Base-by-base conservation (phyloP, 35 echinoderm and acorn worm species). In the Lytechinus variegatus region DNA sequence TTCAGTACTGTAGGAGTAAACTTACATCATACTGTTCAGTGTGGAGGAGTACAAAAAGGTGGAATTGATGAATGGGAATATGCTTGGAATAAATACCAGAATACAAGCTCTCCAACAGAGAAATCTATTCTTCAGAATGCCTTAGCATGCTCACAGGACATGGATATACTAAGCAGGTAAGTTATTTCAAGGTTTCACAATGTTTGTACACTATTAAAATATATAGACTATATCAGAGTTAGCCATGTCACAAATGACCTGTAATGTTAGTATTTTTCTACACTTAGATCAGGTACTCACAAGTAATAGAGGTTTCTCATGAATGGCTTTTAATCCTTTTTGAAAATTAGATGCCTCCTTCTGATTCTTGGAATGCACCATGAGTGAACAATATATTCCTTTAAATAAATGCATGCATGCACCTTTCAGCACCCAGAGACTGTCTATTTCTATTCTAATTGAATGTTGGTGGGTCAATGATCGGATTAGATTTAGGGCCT, bases 11-110 rank as follows among this genome's bases (percentile, higher is more conserved):
- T 98, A 14, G 87, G 95, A 87, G 96, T 93, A 14, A 98, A 99
- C 92, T 87, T 99, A 29, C 57, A 72, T n/a, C 51, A 56, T 21
- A 94, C 92, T 27, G 94, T 99, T 19, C 96, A 96, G 29, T 99
- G 98, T 95, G 95, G 92, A 27, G 97, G 97, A 9, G 56, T 98
- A 19, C 95, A 87, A 94, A 54, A 89, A 14, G 98, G 98, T 6
- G 54, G 56, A 52, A 11, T 86, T 0, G 55, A 95, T 4, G 98
- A 99, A 13, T 99, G 97, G 96, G 71, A 97, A 24, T 98, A 95
- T 95, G 89, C 92, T n/a, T 99, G 98, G 98, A 86, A 97, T n/a
- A 27, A 97, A 91, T 98, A 97, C 87, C 57, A 96, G 86, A 87
- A 14, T 51, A 96, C 96, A 0, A 94, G 8, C n/a, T 95, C 97